Base-by-base conservation (phyloP, 2,113 vertebrate genomes). In the Perognathus longimembris region DNA sequence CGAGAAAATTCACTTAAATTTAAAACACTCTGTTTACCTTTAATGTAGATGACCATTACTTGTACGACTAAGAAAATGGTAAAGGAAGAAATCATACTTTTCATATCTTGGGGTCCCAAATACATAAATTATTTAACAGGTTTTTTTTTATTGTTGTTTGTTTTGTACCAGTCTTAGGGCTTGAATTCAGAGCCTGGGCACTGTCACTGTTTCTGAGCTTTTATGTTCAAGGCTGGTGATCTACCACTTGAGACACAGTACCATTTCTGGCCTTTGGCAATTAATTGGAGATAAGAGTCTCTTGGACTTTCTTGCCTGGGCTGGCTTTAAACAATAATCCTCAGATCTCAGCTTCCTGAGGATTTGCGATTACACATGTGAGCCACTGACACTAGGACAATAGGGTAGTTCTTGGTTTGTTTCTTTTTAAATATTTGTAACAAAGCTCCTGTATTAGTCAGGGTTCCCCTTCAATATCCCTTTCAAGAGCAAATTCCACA, bases 1-100 rank as follows among this genome's bases (percentile, higher is more conserved):
- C 40, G 91, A n/a, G n/a, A 92, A 54, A 85, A 78, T 76, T 11
- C 67, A 64, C 24, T 80, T 89, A 70, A 90, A 74, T 93, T 80
- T 95, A 70, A 64, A 91, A 59, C 40, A 85, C 14, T 7, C 71
- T 28, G 21, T 1, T 6, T 15, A 30, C 2, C 64, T 4, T 84
- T 28, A 73, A 17, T 78, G 6, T 71, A 1, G 36, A 79, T 80
- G 32, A 10, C 6, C 82, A 36, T 18, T 66, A 67, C 32, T 73
- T 76, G 22, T 10, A 71, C 84, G 24, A 45, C 20, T 89, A 89
- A 83, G 5, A 40, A 66, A 78, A 70, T 26, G 10, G 6, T 26
- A 11, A 26, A 28, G 32, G 32, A 42, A 50, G 4, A 67, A 69
- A n/a, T 45, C 6, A 57, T 26, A 38, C 20, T 10, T 59, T 9